Evolutionary conservation across 2,797 vertebrate species (phyloP).

Genomic region (Onychomys leucogaster): DNA sequence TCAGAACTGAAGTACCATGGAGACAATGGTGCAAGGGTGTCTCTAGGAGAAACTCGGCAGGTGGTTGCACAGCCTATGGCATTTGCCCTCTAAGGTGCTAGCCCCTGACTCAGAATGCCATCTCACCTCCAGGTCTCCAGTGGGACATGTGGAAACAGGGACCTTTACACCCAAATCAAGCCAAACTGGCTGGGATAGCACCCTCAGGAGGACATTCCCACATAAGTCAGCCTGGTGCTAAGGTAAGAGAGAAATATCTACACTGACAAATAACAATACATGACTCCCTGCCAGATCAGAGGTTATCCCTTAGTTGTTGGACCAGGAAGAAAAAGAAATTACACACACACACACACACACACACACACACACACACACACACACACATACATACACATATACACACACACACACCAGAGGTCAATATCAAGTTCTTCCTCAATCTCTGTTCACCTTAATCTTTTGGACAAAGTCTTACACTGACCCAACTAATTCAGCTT

Average conservation of each 20-base stretch:
- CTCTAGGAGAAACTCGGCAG: neutral
- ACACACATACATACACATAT: neutral
- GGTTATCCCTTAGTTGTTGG: neutral
- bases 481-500: neutral
- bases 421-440: neutral
- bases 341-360: no score
- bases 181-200: neutral
- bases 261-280: neutral
- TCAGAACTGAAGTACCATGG: neutral
- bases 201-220: neutral
- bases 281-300: neutral
- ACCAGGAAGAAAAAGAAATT: neutral
- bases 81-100: neutral
- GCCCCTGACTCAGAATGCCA: neutral
- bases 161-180: neutral
- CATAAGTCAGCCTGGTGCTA: neutral
- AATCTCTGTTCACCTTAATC: neutral
- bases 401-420: neutral
- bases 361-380: neutral
- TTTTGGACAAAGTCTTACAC: neutral
- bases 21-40: neutral
- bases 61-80: neutral
- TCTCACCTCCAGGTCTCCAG: neutral
- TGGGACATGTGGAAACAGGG: neutral
- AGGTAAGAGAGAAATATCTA: neutral